Conservation (phyloP, 2,797 vertebrate genomes). For the Eulemur coronatus region DNA sequence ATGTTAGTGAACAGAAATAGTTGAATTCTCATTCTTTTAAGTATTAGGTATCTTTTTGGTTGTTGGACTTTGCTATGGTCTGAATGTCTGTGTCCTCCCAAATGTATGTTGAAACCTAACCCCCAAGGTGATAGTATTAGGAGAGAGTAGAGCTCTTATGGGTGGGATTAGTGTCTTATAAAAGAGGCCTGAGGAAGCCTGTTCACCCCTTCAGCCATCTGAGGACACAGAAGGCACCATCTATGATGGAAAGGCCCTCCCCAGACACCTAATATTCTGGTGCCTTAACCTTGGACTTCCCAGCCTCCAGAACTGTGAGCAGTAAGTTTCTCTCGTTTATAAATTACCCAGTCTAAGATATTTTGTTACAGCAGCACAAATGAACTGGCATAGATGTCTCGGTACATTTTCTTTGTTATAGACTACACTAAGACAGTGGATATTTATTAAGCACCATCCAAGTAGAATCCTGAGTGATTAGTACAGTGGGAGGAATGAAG, state of each 20-base stretch:
- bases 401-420: neutral
- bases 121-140: neutral
- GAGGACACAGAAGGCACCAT: neutral
- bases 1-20: neutral
- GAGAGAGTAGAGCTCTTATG: neutral
- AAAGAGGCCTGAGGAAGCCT: neutral
- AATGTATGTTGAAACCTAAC: neutral
- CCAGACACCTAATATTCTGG: neutral
- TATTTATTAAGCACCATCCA: neutral
- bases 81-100: neutral
- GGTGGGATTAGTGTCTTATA: neutral
- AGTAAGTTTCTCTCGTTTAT: neutral
- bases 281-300: neutral
- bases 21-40: neutral
- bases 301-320: neutral
- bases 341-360: neutral
- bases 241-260: neutral
- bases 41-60: neutral
- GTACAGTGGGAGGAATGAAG: neutral
- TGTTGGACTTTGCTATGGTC: neutral
- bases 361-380: neutral
- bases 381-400: neutral
- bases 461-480: neutral
- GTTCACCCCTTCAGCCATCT: neutral
- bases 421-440: neutral